Evolutionary conservation across 1,140 invertebrate genomes (phyloP).

Genomic region (Pseudomyrmex dendroicus): DNA sequence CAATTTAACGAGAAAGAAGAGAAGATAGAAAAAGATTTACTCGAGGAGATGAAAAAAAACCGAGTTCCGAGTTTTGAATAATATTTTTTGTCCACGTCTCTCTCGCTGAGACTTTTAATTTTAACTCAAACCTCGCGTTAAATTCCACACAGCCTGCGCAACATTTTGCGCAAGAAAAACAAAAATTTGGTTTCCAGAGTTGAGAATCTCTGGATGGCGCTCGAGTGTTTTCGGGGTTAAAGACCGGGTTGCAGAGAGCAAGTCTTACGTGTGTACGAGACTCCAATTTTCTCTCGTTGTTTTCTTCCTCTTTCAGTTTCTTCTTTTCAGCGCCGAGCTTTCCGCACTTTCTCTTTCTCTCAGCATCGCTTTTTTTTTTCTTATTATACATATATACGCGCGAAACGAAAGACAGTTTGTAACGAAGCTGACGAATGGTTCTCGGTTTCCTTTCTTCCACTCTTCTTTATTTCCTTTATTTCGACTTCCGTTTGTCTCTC

Average conservation of each 20-base stretch:
- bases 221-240: constrained; percentile 72
- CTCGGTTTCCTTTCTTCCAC: background rate
- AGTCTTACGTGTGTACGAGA: constrained; percentile 74
- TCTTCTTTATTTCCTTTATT: background rate
- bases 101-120: background rate
- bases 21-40: no score
- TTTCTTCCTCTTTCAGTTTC: constrained; percentile 45
- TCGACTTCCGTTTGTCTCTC: constrained; percentile 41
- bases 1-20: no score
- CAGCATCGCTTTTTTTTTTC: constrained; percentile 7
- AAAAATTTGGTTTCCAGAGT: constrained; percentile 11
- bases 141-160: background rate
- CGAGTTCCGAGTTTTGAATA: no score
- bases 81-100: no score
- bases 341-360: constrained; percentile 45
- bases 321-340: constrained; percentile 39
- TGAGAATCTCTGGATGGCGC: constrained; percentile 67
- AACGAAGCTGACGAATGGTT: constrained; percentile 66
- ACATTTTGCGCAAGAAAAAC: background rate
- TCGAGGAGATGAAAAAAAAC: no score
- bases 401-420: constrained; percentile 63
- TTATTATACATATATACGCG: background rate
- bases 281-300: constrained; percentile 75
- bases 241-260: constrained; percentile 70
- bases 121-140: background rate